Evolutionary conservation across 2,888 invertebrate genomes (phyloP).

Genomic region (Campoplex capitator): DNA sequence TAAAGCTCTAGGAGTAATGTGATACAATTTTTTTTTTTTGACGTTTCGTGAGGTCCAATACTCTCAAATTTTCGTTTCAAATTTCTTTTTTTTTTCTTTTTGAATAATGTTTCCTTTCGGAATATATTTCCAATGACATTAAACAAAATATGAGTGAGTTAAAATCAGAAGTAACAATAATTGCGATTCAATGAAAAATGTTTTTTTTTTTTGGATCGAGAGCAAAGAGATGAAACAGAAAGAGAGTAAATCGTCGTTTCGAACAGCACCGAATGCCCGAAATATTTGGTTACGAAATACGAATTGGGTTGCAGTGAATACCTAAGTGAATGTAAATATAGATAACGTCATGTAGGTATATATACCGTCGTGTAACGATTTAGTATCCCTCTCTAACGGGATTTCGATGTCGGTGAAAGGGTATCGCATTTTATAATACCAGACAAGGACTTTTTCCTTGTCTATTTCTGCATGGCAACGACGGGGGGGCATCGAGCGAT

Average conservation of each 20-base stretch:
- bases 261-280: background rate
- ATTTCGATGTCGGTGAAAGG: conserved; percentile 63
- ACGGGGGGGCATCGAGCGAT: background rate
- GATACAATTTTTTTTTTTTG: no score
- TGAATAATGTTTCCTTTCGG: no score
- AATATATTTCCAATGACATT: no score
- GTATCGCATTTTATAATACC: conserved; percentile 60
- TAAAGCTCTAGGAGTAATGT: no score
- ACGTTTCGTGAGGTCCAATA: no score
- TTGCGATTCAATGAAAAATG: no score
- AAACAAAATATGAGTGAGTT: no score
- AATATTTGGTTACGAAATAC: background rate
- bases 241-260: background rate
- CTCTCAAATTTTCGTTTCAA: no score
- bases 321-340: background rate
- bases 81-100: no score
- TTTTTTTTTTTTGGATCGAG: background rate
- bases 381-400: conserved; percentile 49
- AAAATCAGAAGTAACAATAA: background rate
- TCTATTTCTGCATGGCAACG: conserved; percentile 62
- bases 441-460: conserved; percentile 59
- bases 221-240: background rate
- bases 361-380: conserved; percentile 2
- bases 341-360: background rate
- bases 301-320: background rate